phyloP scores from a whole-genome alignment of 2,797 vertebrate genomes.

The Coregonus ussuriensis region DNA sequence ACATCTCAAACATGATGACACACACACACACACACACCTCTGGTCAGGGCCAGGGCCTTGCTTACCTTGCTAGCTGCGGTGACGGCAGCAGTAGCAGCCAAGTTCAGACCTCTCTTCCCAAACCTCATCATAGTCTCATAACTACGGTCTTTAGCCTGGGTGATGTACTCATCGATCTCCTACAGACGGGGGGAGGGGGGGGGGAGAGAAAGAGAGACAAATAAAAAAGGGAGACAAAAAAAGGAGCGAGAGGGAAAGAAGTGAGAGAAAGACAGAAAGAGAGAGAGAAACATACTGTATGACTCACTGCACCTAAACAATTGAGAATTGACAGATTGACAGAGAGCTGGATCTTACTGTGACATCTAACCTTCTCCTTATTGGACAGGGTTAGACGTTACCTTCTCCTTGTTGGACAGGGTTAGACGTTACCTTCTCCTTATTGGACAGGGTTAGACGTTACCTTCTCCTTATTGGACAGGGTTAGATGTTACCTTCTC shows the following conservation, averaged over 20 bases:
- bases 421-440: too few relatives aligned
- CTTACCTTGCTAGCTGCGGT: slow-evolving; percentile 96
- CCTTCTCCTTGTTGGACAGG: too few relatives aligned
- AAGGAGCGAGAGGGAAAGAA: too few relatives aligned
- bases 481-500: too few relatives aligned
- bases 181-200: slow-evolving; percentile 44
- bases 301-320: too few relatives aligned
- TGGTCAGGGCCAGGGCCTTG: background rate
- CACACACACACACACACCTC: background rate
- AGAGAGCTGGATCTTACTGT: background rate
- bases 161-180: slow-evolving; percentile 99
- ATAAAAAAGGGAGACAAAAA: background rate
- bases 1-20: background rate
- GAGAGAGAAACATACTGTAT: background rate
- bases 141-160: slow-evolving; percentile 96
- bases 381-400: too few relatives aligned
- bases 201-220: background rate
- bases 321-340: too few relatives aligned
- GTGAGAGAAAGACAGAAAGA: too few relatives aligned
- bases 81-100: slow-evolving; percentile 94
- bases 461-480: too few relatives aligned
- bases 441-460: too few relatives aligned
- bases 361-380: background rate
- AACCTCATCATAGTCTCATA: slow-evolving; percentile 99
- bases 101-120: slow-evolving; percentile 95